A percentile compares a stretch with the other conserved stretches of the same genome.
These are phyloP conservation scores for Ips typographus DNA, from an alignment of 1,140 invertebrate species.

Conservation along the genomic window DNA sequence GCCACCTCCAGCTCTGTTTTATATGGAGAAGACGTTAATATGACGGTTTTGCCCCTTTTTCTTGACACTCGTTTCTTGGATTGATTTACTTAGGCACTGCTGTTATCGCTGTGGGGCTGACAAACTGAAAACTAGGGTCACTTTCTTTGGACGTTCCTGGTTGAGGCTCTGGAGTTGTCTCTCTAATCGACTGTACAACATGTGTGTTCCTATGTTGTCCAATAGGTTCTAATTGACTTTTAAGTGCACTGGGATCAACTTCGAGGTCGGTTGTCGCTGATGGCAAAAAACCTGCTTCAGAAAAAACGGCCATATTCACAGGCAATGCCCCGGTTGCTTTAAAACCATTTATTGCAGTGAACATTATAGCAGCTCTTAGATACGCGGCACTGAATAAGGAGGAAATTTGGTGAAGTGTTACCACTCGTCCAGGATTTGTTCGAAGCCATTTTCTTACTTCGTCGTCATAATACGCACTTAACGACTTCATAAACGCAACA, in stretches of 20 bases:
- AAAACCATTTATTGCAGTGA: constrained; percentile 37
- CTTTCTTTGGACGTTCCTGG: not conserved
- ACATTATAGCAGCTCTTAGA: constrained; percentile 38
- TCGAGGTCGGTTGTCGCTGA: constrained; percentile 27
- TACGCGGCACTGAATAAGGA: constrained; percentile 39
- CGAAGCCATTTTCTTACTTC: constrained; percentile 29
- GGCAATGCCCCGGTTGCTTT: constrained; percentile 36
- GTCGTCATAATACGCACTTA: constrained; percentile 36
- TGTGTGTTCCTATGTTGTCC: constrained; percentile 1
- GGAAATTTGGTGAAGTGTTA: constrained; percentile 38
- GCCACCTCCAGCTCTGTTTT: constrained; percentile 23
- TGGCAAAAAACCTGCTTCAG: constrained; percentile 35
- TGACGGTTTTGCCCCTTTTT: constrained; percentile 20
- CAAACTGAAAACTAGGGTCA: not conserved
- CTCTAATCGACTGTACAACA: not conserved
- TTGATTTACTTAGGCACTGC: constrained; percentile 11
- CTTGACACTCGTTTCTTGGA: constrained; percentile 11
- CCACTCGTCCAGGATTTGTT: constrained; percentile 26
- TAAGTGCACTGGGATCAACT: constrained; percentile 3
- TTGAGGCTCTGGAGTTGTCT: too few species aligned
- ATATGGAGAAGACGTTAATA: constrained; percentile 31
- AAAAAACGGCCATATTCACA: constrained; percentile 31
- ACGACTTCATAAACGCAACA: constrained; percentile 50
- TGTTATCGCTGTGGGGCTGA: constrained; percentile 9
- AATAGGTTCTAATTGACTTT: constrained; percentile 19